A percentile compares a stretch with the other conserved stretches of the same genome.
These are phyloP conservation scores for Tonatia bakeri DNA, from an alignment of 2,113 vertebrate species.

Conservation along the genomic window DNA sequence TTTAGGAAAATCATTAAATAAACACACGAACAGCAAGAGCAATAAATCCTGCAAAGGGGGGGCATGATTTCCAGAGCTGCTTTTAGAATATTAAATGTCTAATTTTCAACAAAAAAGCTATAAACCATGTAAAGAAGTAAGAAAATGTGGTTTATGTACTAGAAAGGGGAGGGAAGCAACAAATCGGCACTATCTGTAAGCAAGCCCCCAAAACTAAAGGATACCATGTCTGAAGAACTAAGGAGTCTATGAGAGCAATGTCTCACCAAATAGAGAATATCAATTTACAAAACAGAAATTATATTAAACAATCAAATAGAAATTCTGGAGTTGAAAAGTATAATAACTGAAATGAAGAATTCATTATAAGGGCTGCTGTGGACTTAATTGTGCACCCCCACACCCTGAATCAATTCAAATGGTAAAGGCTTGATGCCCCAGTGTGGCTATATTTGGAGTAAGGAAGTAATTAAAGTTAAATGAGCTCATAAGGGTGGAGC, in stretches of 20 bases:
- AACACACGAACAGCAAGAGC: background rate
- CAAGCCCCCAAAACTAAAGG: background rate
- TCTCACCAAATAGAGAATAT: background rate
- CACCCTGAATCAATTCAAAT: no score
- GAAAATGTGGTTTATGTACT: background rate
- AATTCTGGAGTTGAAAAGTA: background rate
- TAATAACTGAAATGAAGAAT: background rate
- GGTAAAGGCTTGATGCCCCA: background rate
- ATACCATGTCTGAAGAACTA: background rate
- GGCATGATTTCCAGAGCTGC: background rate
- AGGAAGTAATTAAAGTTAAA: background rate
- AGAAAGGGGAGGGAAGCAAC: rapidly evolving
- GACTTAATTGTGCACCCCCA: background rate
- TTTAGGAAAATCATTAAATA: background rate
- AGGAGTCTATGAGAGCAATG: background rate
- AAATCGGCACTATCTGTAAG: background rate
- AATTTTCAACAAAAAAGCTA: background rate
- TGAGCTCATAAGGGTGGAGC: background rate
- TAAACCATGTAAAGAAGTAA: background rate
- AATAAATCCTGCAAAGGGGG: background rate
- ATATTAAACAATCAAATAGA: background rate
- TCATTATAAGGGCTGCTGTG: background rate
- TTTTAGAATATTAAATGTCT: background rate
- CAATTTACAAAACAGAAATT: background rate
- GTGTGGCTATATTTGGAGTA: background rate